Base-by-base conservation (phyloP, 1,140 invertebrate genomes). In the Mactra quadrangularis region DNA sequence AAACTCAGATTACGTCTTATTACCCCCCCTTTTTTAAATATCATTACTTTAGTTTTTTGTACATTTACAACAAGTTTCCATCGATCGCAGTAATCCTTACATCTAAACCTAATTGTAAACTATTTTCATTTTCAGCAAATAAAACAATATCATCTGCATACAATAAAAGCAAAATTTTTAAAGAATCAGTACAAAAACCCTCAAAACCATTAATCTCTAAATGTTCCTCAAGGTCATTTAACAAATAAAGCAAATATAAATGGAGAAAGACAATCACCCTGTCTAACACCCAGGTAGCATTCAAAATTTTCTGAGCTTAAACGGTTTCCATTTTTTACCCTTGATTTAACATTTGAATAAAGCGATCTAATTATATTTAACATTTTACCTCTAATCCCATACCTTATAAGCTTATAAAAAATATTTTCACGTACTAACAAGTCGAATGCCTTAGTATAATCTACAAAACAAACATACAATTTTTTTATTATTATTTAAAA, bases 191-290 rank as follows among this genome's bases (percentile, higher is more conserved):
- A 27, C 11, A 17, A 11, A 52, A 22, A 0, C 78, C 68, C 15
- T 29, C 15, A 22, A 11, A 38, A 38, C 74, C 78, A 55, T 82
- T 83, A 25, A 50, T 55, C 19, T n/a, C 41, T 25, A 78, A 71
- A 33, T 19, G 27, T 62, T 79, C 29, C 33, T 70, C 55, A 31
- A 70, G 64, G 33, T 72, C 66, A 35, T 78, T n/a, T 78, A 19
- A 84, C 41, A 47, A 35, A 71, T 47, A 70, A 53, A 9, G 66
- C 66, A 53, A 52, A 81, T 6, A 70, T n/a, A 70, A 70, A 45
- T 17, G 66, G 77, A 22, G 77, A 71, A 19, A 53, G 71, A 71
- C 52, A 50, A n/a, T 72, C 66, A 19, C 78, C 59, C 35, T 71
- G 78, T 60, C 41, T 59, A 19, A 64, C 55, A 11, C 25, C 55